Evolutionary conservation across 2,113 vertebrate species (phyloP).

Genomic region (Heterotis niloticus): DNA sequence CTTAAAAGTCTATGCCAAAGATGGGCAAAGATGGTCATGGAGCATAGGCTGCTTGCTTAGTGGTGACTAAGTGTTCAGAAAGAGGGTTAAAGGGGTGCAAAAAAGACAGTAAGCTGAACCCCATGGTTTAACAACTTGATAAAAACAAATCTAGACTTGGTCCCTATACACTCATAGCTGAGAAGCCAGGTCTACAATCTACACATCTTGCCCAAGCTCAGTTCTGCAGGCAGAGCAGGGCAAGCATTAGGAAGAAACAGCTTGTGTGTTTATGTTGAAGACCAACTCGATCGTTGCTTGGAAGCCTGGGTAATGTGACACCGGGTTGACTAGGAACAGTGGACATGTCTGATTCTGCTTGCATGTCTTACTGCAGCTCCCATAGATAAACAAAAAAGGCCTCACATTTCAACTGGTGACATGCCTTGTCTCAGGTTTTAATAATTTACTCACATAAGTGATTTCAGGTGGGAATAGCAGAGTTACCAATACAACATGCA

Average conservation of each 20-base stretch:
- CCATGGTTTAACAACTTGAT: too few relatives aligned
- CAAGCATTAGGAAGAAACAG: not conserved
- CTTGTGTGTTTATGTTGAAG: not conserved
- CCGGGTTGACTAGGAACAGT: not conserved
- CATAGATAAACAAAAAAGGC: not conserved
- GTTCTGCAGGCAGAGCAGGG: not conserved
- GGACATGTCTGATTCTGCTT: not conserved
- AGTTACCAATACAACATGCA: conserved; percentile 4
- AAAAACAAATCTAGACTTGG: too few relatives aligned
- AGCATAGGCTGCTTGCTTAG: too few relatives aligned
- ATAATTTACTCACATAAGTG: conserved; percentile 17
- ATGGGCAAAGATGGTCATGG: too few relatives aligned
- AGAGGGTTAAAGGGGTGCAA: too few relatives aligned
- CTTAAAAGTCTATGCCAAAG: too few relatives aligned
- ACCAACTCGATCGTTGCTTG: not conserved
- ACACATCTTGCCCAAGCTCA: too few relatives aligned
- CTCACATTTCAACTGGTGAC: conserved; percentile 4
- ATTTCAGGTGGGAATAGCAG: conserved; percentile 4
- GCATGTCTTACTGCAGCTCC: not conserved
- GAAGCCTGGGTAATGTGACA: not conserved
- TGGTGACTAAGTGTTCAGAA: too few relatives aligned
- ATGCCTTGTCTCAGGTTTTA: not conserved
- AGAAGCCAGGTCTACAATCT: too few relatives aligned
- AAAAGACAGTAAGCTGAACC: too few relatives aligned
- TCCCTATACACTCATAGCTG: too few relatives aligned